These are phyloP conservation scores for Strigamia maritima DNA, from an alignment of 2,888 invertebrate species.

Conservation along the genomic window DNA sequence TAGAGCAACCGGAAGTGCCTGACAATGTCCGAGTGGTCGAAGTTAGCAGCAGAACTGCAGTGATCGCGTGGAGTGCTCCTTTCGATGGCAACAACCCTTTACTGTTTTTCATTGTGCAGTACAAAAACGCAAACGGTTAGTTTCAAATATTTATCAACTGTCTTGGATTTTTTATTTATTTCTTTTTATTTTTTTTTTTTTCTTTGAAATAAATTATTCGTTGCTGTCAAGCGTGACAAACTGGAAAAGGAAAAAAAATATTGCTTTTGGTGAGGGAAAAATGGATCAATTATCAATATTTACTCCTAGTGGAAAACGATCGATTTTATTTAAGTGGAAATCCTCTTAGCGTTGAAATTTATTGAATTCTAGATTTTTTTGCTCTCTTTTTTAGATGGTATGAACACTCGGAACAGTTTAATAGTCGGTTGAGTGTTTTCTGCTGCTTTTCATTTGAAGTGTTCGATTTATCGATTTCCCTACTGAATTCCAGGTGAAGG, in stretches of 20 bases:
- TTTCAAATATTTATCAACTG: background rate
- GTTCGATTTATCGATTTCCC: slow-evolving; percentile 13
- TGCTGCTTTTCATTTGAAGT: slow-evolving; percentile 8
- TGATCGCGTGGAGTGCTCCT: slow-evolving; percentile 20
- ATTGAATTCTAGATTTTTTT: background rate
- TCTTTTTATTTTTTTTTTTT: background rate
- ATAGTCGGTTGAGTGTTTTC: slow-evolving; percentile 21
- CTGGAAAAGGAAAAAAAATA: background rate
- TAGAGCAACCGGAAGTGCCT: slow-evolving; percentile 33
- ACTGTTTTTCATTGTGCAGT: background rate
- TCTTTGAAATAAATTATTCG: background rate
- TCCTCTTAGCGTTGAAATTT: slow-evolving; percentile 3
- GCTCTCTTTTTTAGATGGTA: background rate
- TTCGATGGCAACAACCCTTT: slow-evolving; percentile 30
- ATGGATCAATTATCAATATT: slow-evolving; percentile 8
- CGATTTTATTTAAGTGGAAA: background rate
- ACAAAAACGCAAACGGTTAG: slow-evolving; percentile 28
- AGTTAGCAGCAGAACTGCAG: background rate
- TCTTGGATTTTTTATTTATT: background rate
- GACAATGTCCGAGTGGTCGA: slow-evolving; percentile 34
- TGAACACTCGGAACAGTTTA: background rate
- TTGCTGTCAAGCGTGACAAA: background rate
- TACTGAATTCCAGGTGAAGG: slow-evolving; percentile 1
- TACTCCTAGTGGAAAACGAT: background rate
- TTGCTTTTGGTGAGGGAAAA: background rate